A percentile compares a stretch with the other conserved stretches of the same genome.
phyloP scores from a whole-genome alignment of 2,797 vertebrate genomes.

The Falco columbarius region DNA sequence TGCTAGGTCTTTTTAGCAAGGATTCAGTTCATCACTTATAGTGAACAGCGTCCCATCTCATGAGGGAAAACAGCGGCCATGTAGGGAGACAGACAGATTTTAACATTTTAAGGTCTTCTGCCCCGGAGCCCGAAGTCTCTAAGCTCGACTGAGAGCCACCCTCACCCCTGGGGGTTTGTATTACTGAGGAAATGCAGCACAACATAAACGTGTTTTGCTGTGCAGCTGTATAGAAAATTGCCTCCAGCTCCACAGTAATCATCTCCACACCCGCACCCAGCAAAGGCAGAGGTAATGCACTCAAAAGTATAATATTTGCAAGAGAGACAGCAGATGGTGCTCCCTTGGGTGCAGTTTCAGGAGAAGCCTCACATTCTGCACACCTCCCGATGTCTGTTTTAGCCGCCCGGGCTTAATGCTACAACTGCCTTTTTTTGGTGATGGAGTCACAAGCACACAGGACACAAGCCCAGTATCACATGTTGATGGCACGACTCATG shows the following conservation, averaged over 20 bases:
- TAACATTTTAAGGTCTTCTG: background rate
- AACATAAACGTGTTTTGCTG: background rate
- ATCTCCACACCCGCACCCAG: background rate
- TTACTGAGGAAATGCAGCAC: background rate
- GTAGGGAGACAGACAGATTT: background rate
- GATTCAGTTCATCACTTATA: background rate
- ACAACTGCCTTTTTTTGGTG: background rate
- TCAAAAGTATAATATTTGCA: background rate
- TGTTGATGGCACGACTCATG: background rate
- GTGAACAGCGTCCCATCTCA: background rate
- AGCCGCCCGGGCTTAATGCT: background rate
- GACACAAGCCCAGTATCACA: background rate
- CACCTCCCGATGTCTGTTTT: background rate
- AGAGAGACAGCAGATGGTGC: background rate
- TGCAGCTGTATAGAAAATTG: background rate
- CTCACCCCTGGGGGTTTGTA: background rate
- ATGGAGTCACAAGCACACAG: background rate
- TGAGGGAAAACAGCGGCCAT: background rate
- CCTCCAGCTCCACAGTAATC: background rate
- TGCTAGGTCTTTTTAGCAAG: background rate
- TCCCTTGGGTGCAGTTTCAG: constrained; percentile 2
- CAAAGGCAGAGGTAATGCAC: background rate
- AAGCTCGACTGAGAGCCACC: background rate
- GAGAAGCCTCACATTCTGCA: background rate
- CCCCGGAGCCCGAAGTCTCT: background rate